Evolutionary conservation across 2,888 invertebrate species (phyloP).

Genomic region (Acanthopleura granulata): DNA sequence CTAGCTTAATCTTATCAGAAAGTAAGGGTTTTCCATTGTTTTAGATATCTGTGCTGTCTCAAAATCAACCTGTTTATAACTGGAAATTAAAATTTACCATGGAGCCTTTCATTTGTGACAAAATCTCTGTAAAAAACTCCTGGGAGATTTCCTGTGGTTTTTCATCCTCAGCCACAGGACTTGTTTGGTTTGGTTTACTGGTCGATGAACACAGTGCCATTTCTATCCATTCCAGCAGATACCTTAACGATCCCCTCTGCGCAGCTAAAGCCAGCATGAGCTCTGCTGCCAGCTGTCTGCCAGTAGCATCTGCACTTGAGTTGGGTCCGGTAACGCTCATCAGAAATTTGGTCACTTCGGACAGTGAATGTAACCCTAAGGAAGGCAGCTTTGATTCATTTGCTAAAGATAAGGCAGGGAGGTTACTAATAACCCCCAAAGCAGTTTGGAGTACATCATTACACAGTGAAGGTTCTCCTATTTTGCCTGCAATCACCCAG

Average conservation of each 20-base stretch:
- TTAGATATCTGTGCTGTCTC: too few relatives aligned
- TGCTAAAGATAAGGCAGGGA: conserved; percentile 75
- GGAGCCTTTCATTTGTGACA: conserved; percentile 63
- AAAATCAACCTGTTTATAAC: not conserved
- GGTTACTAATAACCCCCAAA: conserved; percentile 72
- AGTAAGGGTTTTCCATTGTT: too few relatives aligned
- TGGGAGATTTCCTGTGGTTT: conserved; percentile 48
- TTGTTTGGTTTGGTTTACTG: not conserved
- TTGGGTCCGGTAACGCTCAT: conserved; percentile 72
- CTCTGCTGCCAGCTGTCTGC: conserved; percentile 71
- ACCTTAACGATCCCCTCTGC: conserved; percentile 75
- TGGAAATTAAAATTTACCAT: conserved; percentile 49
- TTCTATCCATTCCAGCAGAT: conserved; percentile 77
- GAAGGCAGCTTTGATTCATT: conserved; percentile 75
- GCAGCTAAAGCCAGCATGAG: conserved; percentile 74
- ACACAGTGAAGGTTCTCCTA: conserved; percentile 71
- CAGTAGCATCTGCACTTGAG: conserved; percentile 72
- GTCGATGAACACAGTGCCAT: conserved; percentile 72
- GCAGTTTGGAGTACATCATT: conserved; percentile 76
- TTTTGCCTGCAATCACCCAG: conserved; percentile 69
- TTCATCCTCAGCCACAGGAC: conserved; percentile 22
- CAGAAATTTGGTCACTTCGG: conserved; percentile 72
- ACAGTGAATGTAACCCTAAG: conserved; percentile 71
- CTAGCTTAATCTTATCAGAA: too few relatives aligned
- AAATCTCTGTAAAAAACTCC: conserved; percentile 54